Conservation (phyloP, 2,888 invertebrate species). For the Lasioglossum villosulum region DNA sequence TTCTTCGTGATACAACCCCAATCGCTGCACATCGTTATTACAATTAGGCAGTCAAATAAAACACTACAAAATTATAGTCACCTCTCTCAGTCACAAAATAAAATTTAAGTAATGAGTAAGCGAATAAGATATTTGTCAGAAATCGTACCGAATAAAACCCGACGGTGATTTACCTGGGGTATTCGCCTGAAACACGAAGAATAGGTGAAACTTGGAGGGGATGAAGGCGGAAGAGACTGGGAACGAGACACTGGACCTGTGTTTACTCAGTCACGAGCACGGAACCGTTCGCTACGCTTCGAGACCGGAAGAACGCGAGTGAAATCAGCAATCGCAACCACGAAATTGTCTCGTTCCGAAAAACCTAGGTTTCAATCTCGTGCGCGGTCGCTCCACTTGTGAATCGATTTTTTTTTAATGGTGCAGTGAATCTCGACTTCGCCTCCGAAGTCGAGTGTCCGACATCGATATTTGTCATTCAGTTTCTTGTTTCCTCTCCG, state of each 20-base stretch:
- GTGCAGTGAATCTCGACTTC: background rate
- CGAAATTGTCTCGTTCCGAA: slow-evolving; percentile 27
- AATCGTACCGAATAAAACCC: background rate
- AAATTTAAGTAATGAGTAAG: background rate
- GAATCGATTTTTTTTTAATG: slow-evolving; percentile 14
- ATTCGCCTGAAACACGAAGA: background rate
- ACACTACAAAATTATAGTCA: background rate
- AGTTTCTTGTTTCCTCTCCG: background rate
- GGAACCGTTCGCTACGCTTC: slow-evolving; percentile 49
- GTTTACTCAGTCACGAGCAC: slow-evolving; percentile 67
- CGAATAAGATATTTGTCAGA: background rate
- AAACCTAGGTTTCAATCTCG: slow-evolving; percentile 38
- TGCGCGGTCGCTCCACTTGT: background rate
- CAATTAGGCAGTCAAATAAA: background rate
- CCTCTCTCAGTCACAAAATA: background rate
- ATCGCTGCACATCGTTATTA: background rate
- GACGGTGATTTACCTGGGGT: slow-evolving; percentile 11
- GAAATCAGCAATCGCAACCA: slow-evolving; percentile 30
- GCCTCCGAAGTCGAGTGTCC: background rate
- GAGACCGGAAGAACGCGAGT: slow-evolving; percentile 29
- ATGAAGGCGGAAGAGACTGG: slow-evolving; percentile 23
- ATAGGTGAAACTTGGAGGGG: background rate
- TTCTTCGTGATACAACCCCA: background rate
- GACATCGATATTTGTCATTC: background rate
- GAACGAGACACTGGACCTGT: slow-evolving; percentile 52